Evolutionary conservation across 2,797 vertebrate species (phyloP), one percentile per base, ranked within the genome.

Genomic region (Eospalax fontanierii): DNA sequence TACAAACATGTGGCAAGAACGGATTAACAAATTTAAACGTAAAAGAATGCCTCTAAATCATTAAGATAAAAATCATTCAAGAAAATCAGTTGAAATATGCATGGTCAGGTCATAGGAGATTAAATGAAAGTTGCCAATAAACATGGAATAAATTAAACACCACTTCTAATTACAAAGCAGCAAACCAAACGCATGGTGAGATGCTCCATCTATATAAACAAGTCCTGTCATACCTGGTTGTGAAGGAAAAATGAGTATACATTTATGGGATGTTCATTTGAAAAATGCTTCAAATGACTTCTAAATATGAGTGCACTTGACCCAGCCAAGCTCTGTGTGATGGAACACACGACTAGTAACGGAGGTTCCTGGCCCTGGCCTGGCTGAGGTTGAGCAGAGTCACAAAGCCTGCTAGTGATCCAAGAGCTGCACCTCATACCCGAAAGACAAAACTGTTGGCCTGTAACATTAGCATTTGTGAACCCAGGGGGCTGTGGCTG

Each of bases 101-200:
- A 71, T 6, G 80, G 26, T 66, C 59, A 65, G 14, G 65, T 78
- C 16, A 7, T 40, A 50, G 70, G 70, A 91, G 22, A 75, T 43
- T 2, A 80, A 95, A 87, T 43, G 2, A 65, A 93, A 61, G 8
- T 63, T 61, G 12, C 15, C 66, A 80, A 24, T 66, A 80, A 79
- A 68, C 28, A 35, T 38, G n/a, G 26, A 35, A n/a, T 54, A 86
- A 61, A 30, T 80, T 93, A 46, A 59, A 33, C 15, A 26, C 78
- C 50, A 63, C 38, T 76, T 85, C 59, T 38, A 95, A 40, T 85
- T 59, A 24, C 22, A 86, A 89, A 84, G 35, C 14, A 71, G 40
- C 18, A 76, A 80, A 54, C 16, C 66, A 35, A 84, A 94, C 81
- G 75, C 87, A 87, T 9, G 87, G 18, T 22, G 15, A 92, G 68